Evolutionary conservation across 2,888 invertebrate species (phyloP), one percentile per base, ranked within the genome.

Genomic region (Ellobium chinense): DNA sequence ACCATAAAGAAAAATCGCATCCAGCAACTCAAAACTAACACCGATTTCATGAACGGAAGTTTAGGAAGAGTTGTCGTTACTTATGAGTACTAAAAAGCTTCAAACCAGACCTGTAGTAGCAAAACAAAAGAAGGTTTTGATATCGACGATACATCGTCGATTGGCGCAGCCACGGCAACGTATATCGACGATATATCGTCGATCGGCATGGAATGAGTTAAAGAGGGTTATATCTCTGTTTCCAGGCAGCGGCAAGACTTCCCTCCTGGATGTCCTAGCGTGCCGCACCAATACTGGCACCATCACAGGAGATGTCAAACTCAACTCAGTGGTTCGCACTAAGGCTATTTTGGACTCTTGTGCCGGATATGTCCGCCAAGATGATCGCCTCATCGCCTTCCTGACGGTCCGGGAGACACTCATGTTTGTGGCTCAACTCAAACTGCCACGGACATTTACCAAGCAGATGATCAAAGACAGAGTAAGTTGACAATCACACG

Each of bases 241-340:
- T 92, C 34, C 88, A 97, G 97, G 97, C 21, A 98, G 98, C 87
- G 99, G 99, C 0, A 99, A 99, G 92, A 95, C 97, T 46, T 98
- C 98, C 0, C 95, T 99, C 2, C 94, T 99, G 9, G 98, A 99
- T 92, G 98, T 98, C 9, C 97, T 99, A 79, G 93, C 94, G 0
- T 92, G 94, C 60, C 88, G 94, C 39, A 96, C 97, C 24, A 85
- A 85, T 7, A 95, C 95, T 85, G 95, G 95, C 85, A 95, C 96
- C 0, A 96, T 96, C 0, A 95, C 97, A 78, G 99, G 98, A 0
- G 96, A 97, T 91, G 96, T 99, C 34, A 94, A 97, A 0, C 94
- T 99, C 0, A 98, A 98, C 92, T 97, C 97, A 0, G 96, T 96
- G 4, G 96, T 97, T 0, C 85, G 96, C 90, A 96, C 96, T 62